Percentiles rank a stretch among this genome's conserved stretches.
phyloP scores from a whole-genome alignment of 2,113 vertebrate species.

The Andinoacara biseriatus region DNA sequence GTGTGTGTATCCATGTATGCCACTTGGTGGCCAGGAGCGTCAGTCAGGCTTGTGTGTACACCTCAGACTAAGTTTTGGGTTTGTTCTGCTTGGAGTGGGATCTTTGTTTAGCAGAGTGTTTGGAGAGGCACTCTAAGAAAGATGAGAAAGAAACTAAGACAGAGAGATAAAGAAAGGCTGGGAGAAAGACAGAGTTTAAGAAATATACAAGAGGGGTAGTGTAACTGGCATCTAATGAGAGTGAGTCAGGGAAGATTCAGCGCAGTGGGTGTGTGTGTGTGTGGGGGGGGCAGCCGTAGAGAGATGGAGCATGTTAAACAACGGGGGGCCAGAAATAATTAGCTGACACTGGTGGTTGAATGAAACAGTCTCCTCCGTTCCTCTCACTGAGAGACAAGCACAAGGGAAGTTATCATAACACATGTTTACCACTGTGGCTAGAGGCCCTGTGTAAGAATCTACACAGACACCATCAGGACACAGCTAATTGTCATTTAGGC shows the following conservation, averaged over 20 bases:
- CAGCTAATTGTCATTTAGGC: slow-evolving; percentile 59
- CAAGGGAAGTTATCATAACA: slow-evolving; percentile 63
- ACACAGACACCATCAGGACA: slow-evolving; percentile 25
- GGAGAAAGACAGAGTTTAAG: slow-evolving; percentile 6
- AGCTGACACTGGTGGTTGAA: slow-evolving; percentile 65
- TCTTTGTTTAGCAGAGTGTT: slow-evolving; percentile 54
- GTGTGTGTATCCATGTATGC: background rate
- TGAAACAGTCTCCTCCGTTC: slow-evolving; percentile 28
- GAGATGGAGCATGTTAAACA: slow-evolving; percentile 47
- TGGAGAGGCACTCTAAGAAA: slow-evolving; percentile 52
- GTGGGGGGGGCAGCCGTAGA: slow-evolving; percentile 1
- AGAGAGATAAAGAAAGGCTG: background rate
- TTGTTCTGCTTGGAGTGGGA: slow-evolving; percentile 52
- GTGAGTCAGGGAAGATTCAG: slow-evolving; percentile 31
- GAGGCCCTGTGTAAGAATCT: slow-evolving; percentile 18
- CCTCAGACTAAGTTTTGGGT: slow-evolving; percentile 50
- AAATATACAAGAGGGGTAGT: slow-evolving; percentile 10
- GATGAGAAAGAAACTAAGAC: slow-evolving; percentile 39
- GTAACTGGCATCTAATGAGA: slow-evolving; percentile 58
- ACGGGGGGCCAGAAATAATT: slow-evolving; percentile 72
- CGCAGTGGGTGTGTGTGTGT: slow-evolving; percentile 22
- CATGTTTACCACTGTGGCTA: slow-evolving; percentile 60
- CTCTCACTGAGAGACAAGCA: slow-evolving; percentile 42
- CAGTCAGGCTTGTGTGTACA: slow-evolving; percentile 34
- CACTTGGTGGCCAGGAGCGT: slow-evolving; percentile 6